These are phyloP conservation scores for Barbus barbus DNA, from an alignment of 2,113 vertebrate genomes.

Conservation along the genomic window DNA sequence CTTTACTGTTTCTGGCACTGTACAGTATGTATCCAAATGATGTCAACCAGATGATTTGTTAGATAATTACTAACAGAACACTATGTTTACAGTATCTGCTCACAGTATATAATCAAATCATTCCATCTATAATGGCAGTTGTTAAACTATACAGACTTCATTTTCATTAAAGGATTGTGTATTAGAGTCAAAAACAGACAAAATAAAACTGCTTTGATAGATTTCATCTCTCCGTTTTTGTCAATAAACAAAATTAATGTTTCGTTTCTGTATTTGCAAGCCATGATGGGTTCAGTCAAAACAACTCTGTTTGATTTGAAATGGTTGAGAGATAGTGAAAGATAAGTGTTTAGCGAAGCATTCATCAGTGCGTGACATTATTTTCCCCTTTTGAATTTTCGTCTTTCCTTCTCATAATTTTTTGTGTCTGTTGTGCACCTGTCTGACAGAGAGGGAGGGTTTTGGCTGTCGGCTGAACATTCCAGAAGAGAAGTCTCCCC, in stretches of 20 bases:
- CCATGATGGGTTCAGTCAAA: not conserved
- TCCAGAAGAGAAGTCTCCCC: slow-evolving; percentile 78
- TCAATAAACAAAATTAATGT: not conserved
- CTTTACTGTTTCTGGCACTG: slow-evolving; percentile 5
- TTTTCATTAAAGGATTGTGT: no score
- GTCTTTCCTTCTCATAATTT: slow-evolving; percentile 2
- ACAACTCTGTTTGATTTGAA: slow-evolving; percentile 24
- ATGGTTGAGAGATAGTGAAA: slow-evolving; percentile 22
- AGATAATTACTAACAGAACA: slow-evolving; percentile 1
- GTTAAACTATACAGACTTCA: not conserved
- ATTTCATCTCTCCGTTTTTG: not conserved
- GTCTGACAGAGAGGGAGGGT: slow-evolving; percentile 71
- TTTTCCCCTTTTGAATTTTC: not conserved
- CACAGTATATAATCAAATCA: not conserved
- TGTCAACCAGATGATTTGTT: slow-evolving; percentile 11
- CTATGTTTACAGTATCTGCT: not conserved
- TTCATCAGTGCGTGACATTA: slow-evolving; percentile 11
- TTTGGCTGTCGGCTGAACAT: slow-evolving; percentile 75
- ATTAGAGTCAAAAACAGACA: no score
- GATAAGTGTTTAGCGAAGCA: slow-evolving; percentile 24
- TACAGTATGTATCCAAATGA: not conserved
- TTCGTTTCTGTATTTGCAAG: not conserved
- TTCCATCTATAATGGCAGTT: not conserved
- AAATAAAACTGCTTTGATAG: not conserved
- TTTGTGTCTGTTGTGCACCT: slow-evolving; percentile 61